Evolutionary conservation across 2,113 vertebrate species (phyloP), one percentile per base, ranked within the genome.

Genomic region (Lutjanus erythropterus): DNA sequence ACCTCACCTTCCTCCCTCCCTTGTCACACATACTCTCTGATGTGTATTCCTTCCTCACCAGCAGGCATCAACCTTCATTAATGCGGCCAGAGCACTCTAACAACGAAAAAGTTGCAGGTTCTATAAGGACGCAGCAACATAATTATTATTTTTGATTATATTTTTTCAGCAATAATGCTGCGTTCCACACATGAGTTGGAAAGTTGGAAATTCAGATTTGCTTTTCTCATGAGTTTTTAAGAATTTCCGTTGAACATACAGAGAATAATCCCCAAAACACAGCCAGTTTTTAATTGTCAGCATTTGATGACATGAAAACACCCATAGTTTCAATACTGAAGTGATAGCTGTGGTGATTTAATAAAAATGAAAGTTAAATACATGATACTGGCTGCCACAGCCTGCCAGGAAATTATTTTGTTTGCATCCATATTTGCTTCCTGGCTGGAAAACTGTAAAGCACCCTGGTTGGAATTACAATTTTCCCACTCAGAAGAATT

Each of bases 21-120:
- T 29, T n/a, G 9, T 11, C 39, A 67, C 47, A 53, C 42, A 18
- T 35, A 6, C 47, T 27, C 74, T 75, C 80, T 86, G 78, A 78
- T 76, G 71, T 74, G 56, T 78, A 71, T 71, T 75, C 71, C 33
- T 76, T 80, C 85, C 85, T 79, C 62, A 66, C 73, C 59, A 70
- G 77, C 80, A 83, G 78, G 78, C 74, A 55, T 82, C 81, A 23
- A 4, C 58, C 70, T 46, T 21, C 55, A 25, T 65, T 79, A 59
- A 64, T 44, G 75, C 70, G 56, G 49, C 46, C 65, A 82, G 31
- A 73, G 58, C 37, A 29, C 27, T 11, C 16, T 29, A 64, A 49
- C 61, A 21, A 6, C 52, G 9, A 41, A 21, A 35, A 31, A 18
- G 35, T 12, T 37, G 44, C 33, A 35, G 21, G 15, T 29, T 68